These are phyloP conservation scores for Pongo pygmaeus DNA, from an alignment of 2,113 vertebrate species.

Conservation along the genomic window DNA sequence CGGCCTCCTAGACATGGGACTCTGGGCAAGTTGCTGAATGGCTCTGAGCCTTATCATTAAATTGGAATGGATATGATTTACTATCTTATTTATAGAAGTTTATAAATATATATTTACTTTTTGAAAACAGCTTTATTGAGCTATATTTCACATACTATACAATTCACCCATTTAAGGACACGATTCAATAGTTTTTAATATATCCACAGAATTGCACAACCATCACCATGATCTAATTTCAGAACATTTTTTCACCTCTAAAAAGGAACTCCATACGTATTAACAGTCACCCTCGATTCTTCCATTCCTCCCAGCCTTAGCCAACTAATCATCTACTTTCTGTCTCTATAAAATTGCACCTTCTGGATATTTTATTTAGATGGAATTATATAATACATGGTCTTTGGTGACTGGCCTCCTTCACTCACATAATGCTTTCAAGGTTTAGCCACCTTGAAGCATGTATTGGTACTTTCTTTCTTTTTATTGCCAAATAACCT, in stretches of 20 bases:
- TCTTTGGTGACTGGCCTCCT: neutral
- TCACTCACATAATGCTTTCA: neutral
- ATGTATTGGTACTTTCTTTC: neutral
- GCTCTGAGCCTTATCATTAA: neutral
- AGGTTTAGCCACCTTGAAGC: rapidly evolving
- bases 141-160: neutral
- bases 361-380: neutral
- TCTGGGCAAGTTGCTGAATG: neutral
- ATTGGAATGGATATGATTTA: neutral
- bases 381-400: rapidly evolving
- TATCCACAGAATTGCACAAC: neutral
- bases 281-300: neutral
- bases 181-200: neutral
- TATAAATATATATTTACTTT: neutral
- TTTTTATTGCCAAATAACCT: neutral
- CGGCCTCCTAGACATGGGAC: neutral
- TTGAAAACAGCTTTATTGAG: neutral
- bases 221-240: neutral
- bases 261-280: neutral
- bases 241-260: neutral
- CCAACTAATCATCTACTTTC: neutral
- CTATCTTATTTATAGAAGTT: neutral
- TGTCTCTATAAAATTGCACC: neutral
- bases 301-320: neutral
- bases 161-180: neutral